Base-by-base conservation (phyloP, 2,113 vertebrate genomes). In the Vireo altiloquus region DNA sequence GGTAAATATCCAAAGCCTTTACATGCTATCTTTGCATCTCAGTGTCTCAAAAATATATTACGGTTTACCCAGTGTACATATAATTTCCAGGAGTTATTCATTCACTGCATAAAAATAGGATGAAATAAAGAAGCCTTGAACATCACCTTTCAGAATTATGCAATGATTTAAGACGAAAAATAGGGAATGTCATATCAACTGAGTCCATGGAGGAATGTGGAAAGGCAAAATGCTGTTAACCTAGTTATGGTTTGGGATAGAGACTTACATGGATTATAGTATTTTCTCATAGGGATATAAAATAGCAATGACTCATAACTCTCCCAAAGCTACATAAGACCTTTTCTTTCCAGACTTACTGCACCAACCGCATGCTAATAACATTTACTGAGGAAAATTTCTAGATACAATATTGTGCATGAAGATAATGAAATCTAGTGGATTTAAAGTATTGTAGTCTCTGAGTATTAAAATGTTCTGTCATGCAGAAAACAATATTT, bases 141-240 rank as follows among this genome's bases (percentile, higher is more conserved):
- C 13, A 74, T 20, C 25, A 66, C 7, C 11, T 65, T 87, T 80
- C 47, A 92, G 52, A 21, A 44, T 69, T 82, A 79, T 75, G 24
- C 40, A 82, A 19, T 53, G 11, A 49, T 82, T 91, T 77, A 91
- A 92, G 42, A 49, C 50, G 82, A 86, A 57, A 91, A 90, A 69
- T 31, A 10, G 17, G 17, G 16, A 77, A 61, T 61, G 30, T 50
- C 70, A 18, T 77, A 89, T 63, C 72, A 81, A 1, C 25, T 5
- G 33, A 83, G 30, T 74, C 28, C 6, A 2, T 49, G 42, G 50
- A 91, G 63, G 27, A 64, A 84, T 42, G 12, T 35, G 47, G 42
- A 92, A 83, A 92, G 42, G 35, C 15, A 96, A 90, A 90, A 74
- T 70, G 47, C 16, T 91, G 27, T 89, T 92, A 92, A 87, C 13